Base-by-base conservation (phyloP, 1,140 invertebrate species). In the Protaetia brevitarsis region DNA sequence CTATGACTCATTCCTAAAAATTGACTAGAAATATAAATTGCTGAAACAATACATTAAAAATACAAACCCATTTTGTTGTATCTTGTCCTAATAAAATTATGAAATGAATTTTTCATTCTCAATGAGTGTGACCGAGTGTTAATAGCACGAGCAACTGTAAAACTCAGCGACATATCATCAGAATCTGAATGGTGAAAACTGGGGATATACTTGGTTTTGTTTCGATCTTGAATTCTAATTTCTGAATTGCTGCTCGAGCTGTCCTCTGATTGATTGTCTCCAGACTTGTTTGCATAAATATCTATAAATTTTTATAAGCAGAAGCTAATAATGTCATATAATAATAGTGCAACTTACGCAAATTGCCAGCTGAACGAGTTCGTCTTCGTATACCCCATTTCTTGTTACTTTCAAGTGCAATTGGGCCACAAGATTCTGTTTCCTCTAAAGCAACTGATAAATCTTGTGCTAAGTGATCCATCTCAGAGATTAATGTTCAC, bases 401-500 rank as follows among this genome's bases (percentile, higher is more conserved):
- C 67, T 87, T 82, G 70, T 84, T 81, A 76, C 85, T 83, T 69
- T 82, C 79, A 28, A 77, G 73, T 68, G 83, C 83, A 63, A 84
- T 86, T 67, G 84, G 86, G 60, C 87, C 85, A 79, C 85, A 88
- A 76, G 84, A 74, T 79, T 86, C 82, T 68, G 87, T 87, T 79
- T 94, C 92, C 78, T 94, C 92, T 61, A 95, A 81, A 70, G 93
- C 93, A 76, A 90, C 83, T 73, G 88, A 89, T 72, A 95, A 84
- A 79, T 94, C 92, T 78, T 92, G 90, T 63, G 92, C 92, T 72
- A 95, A 82, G 75, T 92, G 87, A 81, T 95, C 92, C 92, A 95
- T 95, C n/a, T 23, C 11, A 16, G 16, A 45, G 10, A 37, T 16
- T 10, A 37, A 37, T 13, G 5, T 16, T 37, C 10, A n/a, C n/a